Evolutionary conservation across 2,113 vertebrate species (phyloP).

Genomic region (Harpagus bidentatus): DNA sequence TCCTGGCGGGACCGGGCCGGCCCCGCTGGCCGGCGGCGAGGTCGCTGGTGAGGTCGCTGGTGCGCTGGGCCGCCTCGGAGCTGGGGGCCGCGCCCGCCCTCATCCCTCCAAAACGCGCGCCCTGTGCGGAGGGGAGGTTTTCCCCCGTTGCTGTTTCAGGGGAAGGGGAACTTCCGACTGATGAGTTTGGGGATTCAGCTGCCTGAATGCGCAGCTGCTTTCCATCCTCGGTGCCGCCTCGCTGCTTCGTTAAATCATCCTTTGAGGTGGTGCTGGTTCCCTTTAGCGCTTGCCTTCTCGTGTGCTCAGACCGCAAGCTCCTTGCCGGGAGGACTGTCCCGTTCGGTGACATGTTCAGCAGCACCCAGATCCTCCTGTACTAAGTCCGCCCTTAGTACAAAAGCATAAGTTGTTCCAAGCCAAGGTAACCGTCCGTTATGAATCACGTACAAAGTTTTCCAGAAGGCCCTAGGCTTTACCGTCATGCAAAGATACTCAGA

Average conservation of each 20-base stretch:
- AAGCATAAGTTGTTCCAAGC: neutral
- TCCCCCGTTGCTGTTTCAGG: rapidly evolving
- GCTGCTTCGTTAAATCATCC: rapidly evolving
- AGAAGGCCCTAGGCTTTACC: neutral
- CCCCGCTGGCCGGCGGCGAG: neutral
- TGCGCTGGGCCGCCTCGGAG: neutral
- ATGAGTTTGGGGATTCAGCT: rapidly evolving
- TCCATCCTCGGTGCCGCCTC: rapidly evolving
- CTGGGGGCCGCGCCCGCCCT: too few relatives aligned
- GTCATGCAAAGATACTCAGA: neutral
- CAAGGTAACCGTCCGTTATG: rapidly evolving
- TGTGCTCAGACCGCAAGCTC: neutral
- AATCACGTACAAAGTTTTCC: neutral
- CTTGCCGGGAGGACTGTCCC: too few relatives aligned
- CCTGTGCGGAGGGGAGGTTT: rapidly evolving
- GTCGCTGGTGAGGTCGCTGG: neutral
- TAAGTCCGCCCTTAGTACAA: neutral
- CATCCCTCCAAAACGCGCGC: rapidly evolving
- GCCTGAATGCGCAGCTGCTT: neutral
- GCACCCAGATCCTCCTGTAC: too few relatives aligned
- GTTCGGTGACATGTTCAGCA: rapidly evolving
- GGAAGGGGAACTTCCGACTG: rapidly evolving
- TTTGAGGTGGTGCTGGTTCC: rapidly evolving
- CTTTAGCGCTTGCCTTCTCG: neutral
- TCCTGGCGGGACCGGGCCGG: neutral